phyloP scores from a whole-genome alignment of 2,113 vertebrate species.

The Petromus typicus region DNA sequence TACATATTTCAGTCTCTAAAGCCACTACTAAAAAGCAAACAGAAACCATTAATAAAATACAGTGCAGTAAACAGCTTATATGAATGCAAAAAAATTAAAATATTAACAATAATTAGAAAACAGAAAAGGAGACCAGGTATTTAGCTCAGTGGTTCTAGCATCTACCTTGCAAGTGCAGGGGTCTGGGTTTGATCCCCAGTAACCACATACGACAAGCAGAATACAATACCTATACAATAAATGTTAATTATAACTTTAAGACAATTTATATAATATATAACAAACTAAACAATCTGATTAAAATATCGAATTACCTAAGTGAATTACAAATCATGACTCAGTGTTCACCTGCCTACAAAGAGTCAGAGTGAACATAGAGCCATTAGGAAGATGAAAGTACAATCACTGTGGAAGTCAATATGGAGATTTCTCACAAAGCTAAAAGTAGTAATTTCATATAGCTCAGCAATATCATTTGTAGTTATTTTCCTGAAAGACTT shows the following conservation, averaged over 20 bases:
- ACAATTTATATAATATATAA: not conserved
- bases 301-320: not conserved
- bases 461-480: not conserved
- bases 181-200: too few relatives aligned
- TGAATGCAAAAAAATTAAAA: not conserved
- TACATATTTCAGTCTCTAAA: not conserved
- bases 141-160: too few relatives aligned
- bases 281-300: not conserved
- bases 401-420: too few relatives aligned
- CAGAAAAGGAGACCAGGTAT: too few relatives aligned
- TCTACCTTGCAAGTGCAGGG: too few relatives aligned
- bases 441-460: not conserved
- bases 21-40: not conserved
- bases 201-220: not conserved
- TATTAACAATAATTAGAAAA: not conserved
- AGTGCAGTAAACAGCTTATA: not conserved
- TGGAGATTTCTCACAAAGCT: not conserved
- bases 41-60: not conserved
- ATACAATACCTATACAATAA: not conserved
- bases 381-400: not conserved
- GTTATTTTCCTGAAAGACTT: not conserved
- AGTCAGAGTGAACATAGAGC: not conserved
- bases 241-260: not conserved
- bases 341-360: not conserved
- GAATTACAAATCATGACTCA: not conserved